Evolutionary conservation across 1,140 invertebrate genomes (phyloP).

Genomic region (Maconellicoccus hirsutus): DNA sequence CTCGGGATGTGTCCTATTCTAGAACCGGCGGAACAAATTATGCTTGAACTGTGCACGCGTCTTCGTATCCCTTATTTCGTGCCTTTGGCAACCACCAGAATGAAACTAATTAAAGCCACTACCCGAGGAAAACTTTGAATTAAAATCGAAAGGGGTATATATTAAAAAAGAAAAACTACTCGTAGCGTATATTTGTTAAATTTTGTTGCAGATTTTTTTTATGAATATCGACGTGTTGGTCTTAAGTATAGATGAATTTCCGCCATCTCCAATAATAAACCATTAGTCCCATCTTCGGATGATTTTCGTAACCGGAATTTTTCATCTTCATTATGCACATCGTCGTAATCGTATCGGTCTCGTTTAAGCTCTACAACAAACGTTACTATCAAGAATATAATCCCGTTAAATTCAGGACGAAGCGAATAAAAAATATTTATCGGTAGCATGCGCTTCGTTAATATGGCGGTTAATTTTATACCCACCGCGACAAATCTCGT

Average conservation of each 20-base stretch:
- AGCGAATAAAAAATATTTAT: not conserved
- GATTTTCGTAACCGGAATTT: too few relatives aligned
- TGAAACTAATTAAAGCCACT: constrained; percentile 14
- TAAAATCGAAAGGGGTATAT: constrained; percentile 12
- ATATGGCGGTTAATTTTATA: constrained; percentile 1
- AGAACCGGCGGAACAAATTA: constrained; percentile 18
- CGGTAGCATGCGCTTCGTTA: not conserved
- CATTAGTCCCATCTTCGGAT: too few relatives aligned
- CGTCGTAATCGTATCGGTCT: too few relatives aligned
- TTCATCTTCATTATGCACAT: too few relatives aligned
- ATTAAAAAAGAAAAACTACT: not conserved
- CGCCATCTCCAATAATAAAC: too few relatives aligned
- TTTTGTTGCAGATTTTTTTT: too few relatives aligned
- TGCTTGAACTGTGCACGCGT: constrained; percentile 16
- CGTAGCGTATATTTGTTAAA: not conserved
- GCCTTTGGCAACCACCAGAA: constrained; percentile 18
- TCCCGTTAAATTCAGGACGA: not conserved
- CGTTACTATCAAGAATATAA: not conserved
- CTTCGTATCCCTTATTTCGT: constrained; percentile 17
- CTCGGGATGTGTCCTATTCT: not conserved
- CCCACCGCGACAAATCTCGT: not conserved
- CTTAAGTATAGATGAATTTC: too few relatives aligned
- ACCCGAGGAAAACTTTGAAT: not conserved
- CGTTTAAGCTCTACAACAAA: too few relatives aligned
- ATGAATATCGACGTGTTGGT: too few relatives aligned